A percentile compares a stretch with the other conserved stretches of the same genome.
These are phyloP conservation scores for Hycleus phaleratus DNA, from an alignment of 1,140 invertebrate genomes.

Conservation along the genomic window DNA sequence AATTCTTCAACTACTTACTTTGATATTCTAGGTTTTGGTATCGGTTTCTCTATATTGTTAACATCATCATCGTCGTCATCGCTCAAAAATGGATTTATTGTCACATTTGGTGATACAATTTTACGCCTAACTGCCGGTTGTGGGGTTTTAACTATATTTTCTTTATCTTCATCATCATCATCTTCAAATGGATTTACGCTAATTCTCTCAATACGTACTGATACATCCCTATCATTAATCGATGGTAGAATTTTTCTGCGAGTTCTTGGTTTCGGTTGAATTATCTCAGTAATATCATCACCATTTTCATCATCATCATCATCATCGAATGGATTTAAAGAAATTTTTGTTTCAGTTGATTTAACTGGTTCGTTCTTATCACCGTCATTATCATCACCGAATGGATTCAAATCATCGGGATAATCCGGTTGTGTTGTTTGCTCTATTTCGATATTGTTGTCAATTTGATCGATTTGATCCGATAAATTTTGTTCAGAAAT, in stretches of 20 bases:
- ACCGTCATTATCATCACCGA: conserved; percentile 54
- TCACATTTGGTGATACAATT: conserved; percentile 43
- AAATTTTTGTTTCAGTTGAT: conserved; percentile 21
- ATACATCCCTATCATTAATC: background rate
- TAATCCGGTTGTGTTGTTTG: conserved; percentile 43
- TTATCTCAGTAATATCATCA: conserved; percentile 11
- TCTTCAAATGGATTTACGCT: conserved; percentile 55
- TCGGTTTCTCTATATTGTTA: conserved; percentile 41
- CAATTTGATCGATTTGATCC: background rate
- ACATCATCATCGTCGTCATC: conserved; percentile 54
- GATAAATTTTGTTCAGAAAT: background rate
- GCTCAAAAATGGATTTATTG: conserved; percentile 62
- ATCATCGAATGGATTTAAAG: conserved; percentile 57
- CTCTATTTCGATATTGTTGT: background rate
- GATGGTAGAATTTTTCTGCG: conserved; percentile 15
- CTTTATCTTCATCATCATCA: conserved; percentile 30
- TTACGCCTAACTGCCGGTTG: conserved; percentile 32
- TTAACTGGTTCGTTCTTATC: conserved; percentile 13
- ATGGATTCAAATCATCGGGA: conserved; percentile 74
- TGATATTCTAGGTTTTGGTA: conserved; percentile 47
- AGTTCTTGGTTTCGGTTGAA: conserved; percentile 3
- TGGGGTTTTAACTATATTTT: conserved; percentile 17
- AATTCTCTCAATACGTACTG: conserved; percentile 6
- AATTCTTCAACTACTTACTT: background rate
- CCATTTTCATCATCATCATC: conserved; percentile 42